These are phyloP conservation scores for Rhynchonycteris naso DNA, from an alignment of 2,797 vertebrate species.

Conservation along the genomic window DNA sequence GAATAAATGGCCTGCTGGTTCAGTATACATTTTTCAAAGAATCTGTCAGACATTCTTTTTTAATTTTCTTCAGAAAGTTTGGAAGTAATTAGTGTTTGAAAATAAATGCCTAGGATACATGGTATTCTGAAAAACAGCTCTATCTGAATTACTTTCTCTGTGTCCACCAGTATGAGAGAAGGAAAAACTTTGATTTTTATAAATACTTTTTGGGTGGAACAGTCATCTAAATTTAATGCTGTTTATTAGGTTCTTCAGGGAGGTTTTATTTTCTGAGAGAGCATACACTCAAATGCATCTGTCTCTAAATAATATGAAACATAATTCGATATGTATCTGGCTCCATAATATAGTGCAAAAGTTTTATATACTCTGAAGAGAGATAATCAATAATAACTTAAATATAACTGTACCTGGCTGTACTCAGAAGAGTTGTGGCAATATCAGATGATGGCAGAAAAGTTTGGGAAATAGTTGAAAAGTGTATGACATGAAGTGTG, in stretches of 20 bases:
- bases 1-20: conserved; percentile 5
- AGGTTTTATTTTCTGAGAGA: conserved; percentile 21
- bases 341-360: background rate
- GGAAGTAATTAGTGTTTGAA: conserved; percentile 32
- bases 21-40: conserved; percentile 45
- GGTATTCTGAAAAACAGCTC: background rate
- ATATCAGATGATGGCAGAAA: background rate
- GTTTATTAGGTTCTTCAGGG: background rate
- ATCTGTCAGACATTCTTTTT: background rate
- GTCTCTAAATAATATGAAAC: background rate
- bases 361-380: background rate
- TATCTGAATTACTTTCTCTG: background rate
- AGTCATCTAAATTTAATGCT: conserved; percentile 25
- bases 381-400: background rate
- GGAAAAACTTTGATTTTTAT: conserved; percentile 1
- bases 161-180: background rate
- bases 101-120: conserved; percentile 8
- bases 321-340: background rate
- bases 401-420: background rate
- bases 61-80: conserved; percentile 47
- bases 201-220: background rate
- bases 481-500: background rate
- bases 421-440: background rate
- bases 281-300: background rate
- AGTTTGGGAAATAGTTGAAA: background rate